Conservation (phyloP, 2,888 invertebrate species). For the Hyposoter didymator region DNA sequence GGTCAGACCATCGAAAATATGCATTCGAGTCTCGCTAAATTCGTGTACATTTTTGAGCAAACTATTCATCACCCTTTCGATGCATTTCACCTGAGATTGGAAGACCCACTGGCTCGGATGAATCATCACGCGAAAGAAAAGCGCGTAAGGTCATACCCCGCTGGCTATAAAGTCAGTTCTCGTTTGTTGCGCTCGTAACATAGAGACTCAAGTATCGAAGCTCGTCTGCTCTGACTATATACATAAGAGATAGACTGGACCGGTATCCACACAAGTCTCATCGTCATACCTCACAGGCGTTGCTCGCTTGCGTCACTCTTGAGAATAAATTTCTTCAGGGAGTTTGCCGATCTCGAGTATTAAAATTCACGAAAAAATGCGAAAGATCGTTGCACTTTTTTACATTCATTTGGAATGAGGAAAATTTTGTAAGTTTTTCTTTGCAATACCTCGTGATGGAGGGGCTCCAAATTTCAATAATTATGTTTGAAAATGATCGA, state of each 20-base stretch:
- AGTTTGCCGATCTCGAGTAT: slow-evolving; percentile 29
- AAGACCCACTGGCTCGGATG: slow-evolving; percentile 55
- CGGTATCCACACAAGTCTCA: slow-evolving; percentile 40
- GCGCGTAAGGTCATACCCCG: slow-evolving; percentile 55
- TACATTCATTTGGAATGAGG: background rate
- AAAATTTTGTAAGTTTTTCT: background rate
- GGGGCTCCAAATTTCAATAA: background rate
- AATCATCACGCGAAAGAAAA: slow-evolving; percentile 57
- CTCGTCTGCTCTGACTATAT: slow-evolving; percentile 11
- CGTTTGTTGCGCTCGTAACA: slow-evolving; percentile 55
- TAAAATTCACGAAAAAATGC: slow-evolving; percentile 6
- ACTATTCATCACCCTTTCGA: slow-evolving; percentile 25
- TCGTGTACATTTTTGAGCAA: background rate
- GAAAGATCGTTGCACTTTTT: background rate
- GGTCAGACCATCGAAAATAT: slow-evolving; percentile 25
- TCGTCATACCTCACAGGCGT: slow-evolving; percentile 51
- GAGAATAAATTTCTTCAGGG: slow-evolving; percentile 56
- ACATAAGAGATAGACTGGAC: slow-evolving; percentile 37
- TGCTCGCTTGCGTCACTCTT: slow-evolving; percentile 54
- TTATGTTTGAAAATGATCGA: background rate
- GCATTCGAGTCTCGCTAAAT: slow-evolving; percentile 15
- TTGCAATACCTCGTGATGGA: too few relatives aligned
- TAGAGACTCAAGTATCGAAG: slow-evolving; percentile 24
- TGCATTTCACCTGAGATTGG: slow-evolving; percentile 26
- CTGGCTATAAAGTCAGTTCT: slow-evolving; percentile 42